These are phyloP conservation scores for Pandion haliaetus DNA, from an alignment of 2,113 vertebrate species.

Conservation along the genomic window DNA sequence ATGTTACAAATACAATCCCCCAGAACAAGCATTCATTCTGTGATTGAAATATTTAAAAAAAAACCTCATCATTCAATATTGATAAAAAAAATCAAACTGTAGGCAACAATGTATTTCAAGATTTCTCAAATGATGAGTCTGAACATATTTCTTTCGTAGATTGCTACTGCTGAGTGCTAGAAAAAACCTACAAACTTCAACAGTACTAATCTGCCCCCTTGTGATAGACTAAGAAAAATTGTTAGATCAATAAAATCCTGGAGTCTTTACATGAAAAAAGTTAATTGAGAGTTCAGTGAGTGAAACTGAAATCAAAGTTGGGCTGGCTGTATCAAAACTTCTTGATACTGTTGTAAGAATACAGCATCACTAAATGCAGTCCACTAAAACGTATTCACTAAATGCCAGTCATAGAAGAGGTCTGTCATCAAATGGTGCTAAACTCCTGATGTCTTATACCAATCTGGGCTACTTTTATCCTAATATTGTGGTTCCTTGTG, in stretches of 20 bases:
- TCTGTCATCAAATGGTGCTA: background rate
- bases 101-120: background rate
- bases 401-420: background rate
- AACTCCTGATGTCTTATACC: background rate
- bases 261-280: background rate
- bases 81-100: background rate
- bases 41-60: background rate
- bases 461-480: background rate
- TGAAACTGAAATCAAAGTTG: background rate
- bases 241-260: background rate
- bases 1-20: background rate
- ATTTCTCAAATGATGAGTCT: background rate
- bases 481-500: background rate
- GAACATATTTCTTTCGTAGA: background rate
- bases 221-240: background rate
- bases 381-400: background rate
- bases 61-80: background rate
- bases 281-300: background rate
- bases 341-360: background rate
- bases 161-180: too few relatives aligned
- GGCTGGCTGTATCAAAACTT: background rate
- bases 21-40: background rate
- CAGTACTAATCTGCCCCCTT: conserved; percentile 4
- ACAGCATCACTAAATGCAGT: background rate
- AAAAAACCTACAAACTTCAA: background rate